Conservation (phyloP, 2,888 invertebrate genomes). For the Nomada lathburiana region DNA sequence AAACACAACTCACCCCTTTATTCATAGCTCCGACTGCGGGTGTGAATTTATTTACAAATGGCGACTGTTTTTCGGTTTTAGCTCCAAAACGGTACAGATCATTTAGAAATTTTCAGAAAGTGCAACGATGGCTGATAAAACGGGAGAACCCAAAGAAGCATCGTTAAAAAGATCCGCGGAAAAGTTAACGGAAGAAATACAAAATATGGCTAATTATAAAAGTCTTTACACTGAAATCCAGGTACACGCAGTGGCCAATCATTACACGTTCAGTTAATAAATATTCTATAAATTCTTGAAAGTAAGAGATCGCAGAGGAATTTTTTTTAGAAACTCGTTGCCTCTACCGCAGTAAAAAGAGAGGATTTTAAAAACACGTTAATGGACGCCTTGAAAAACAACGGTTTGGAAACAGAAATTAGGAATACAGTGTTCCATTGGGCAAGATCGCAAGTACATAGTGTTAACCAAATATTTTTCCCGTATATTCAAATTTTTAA, state of each 20-base stretch:
- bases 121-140: conserved; percentile 27
- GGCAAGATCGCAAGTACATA: conserved; percentile 87
- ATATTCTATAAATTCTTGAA: background rate
- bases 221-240: conserved; percentile 92
- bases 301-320: background rate
- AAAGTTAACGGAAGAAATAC: conserved; percentile 92
- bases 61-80: conserved; percentile 65
- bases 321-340: conserved; percentile 89
- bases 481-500: background rate
- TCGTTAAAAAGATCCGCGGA: conserved; percentile 90
- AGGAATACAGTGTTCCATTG: conserved; percentile 94
- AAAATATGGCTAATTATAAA: conserved; percentile 90
- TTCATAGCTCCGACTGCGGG: conserved; percentile 14
- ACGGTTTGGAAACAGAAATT: conserved; percentile 92
- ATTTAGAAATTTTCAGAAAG: background rate
- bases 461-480: background rate
- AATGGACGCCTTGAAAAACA: conserved; percentile 90
- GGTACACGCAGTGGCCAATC: conserved; percentile 84
- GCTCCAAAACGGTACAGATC: background rate
- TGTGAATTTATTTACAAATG: conserved; percentile 81
- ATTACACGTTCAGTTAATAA: background rate
- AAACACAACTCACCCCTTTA: conserved; percentile 15
- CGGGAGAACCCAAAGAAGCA: conserved; percentile 85
- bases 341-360: conserved; percentile 90
- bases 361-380: conserved; percentile 92